Evolutionary conservation across 1,140 invertebrate genomes (phyloP).

Genomic region (Steinernema feltiae): DNA sequence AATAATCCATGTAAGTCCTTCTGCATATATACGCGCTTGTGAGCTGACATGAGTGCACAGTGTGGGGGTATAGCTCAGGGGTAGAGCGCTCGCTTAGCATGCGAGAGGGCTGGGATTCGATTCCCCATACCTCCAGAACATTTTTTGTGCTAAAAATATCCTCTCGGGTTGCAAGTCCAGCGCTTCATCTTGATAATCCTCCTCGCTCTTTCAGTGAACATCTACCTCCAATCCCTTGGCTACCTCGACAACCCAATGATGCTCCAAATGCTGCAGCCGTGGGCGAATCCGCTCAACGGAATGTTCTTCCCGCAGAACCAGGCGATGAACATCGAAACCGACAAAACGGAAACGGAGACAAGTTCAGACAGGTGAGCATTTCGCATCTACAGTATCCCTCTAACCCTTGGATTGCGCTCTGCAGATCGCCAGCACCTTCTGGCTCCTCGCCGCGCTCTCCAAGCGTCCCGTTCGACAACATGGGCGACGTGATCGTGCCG

Average conservation of each 20-base stretch:
- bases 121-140: too few relatives aligned
- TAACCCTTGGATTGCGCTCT: too few relatives aligned
- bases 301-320: slow-evolving; percentile 5
- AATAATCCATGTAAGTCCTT: slow-evolving; percentile 7
- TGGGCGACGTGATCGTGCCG: slow-evolving; percentile 44
- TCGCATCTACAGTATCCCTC: background rate
- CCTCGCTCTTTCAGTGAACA: background rate
- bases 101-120: too few relatives aligned
- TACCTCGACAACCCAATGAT: slow-evolving; percentile 2
- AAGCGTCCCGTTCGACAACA: slow-evolving; percentile 23
- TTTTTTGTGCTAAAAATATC: too few relatives aligned
- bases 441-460: slow-evolving; percentile 8
- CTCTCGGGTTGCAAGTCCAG: too few relatives aligned
- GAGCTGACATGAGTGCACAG: too few relatives aligned
- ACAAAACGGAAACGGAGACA: background rate
- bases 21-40: too few relatives aligned
- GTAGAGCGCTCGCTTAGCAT: too few relatives aligned
- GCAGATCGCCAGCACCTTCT: background rate
- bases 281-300: background rate
- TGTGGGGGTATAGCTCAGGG: too few relatives aligned
- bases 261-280: background rate
- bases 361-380: background rate
- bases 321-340: background rate
- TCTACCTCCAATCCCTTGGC: background rate
- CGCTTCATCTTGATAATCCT: too few relatives aligned